Evolutionary conservation across 2,797 vertebrate genomes (phyloP).

Genomic region (Crocodylus rhombifer): DNA sequence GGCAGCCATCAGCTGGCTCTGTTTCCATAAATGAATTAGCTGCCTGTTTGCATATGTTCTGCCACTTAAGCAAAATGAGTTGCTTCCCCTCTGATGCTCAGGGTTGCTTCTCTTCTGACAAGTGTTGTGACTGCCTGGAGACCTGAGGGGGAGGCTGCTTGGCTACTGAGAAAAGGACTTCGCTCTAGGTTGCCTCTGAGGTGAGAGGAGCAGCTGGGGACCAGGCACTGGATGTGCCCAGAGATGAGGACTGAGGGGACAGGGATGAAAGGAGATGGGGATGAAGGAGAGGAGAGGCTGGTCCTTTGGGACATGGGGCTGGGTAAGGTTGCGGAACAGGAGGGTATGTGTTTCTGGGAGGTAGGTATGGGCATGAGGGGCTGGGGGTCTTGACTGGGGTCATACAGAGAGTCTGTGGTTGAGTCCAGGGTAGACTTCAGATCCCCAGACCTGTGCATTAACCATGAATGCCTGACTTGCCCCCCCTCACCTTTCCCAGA

Average conservation of each 20-base stretch:
- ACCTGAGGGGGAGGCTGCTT: neutral
- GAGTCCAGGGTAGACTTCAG: neutral
- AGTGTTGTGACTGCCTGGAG: neutral
- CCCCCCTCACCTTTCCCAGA: fast-evolving
- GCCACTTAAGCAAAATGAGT: neutral
- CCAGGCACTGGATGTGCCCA: neutral
- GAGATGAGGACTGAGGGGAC: too few species aligned
- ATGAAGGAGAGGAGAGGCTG: neutral
- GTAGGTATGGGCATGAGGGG: too few species aligned
- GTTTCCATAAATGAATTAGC: neutral
- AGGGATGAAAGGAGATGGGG: too few species aligned
- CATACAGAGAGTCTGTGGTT: too few species aligned
- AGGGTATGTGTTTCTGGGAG: neutral
- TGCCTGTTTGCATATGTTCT: fast-evolving
- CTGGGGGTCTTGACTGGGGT: neutral
- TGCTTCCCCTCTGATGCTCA: neutral
- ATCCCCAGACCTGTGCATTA: neutral
- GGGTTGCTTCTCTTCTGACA: neutral
- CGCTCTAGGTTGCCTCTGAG: too few species aligned
- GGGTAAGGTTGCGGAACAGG: neutral
- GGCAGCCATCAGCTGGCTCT: neutral
- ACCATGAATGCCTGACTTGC: neutral
- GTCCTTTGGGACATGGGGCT: neutral
- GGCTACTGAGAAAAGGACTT: neutral
- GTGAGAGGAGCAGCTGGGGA: neutral